phyloP scores from a whole-genome alignment of 2,888 invertebrate genomes.

The Epirrita christyi region DNA sequence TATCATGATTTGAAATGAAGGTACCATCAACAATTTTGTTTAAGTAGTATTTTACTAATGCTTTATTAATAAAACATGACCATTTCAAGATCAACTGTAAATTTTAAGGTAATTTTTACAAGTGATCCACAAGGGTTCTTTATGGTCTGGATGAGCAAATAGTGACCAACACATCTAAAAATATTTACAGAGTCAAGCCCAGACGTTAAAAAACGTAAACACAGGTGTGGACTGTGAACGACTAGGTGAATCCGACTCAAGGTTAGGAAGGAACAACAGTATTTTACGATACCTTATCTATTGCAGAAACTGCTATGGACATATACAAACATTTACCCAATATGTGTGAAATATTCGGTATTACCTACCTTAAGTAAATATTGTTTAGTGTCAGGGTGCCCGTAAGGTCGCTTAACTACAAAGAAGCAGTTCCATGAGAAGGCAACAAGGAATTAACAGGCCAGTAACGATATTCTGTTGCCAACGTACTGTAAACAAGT shows the following conservation, averaged over 20 bases:
- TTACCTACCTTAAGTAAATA: slow-evolving; percentile 35
- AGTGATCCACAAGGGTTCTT: no score
- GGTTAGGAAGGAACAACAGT: slow-evolving; percentile 55
- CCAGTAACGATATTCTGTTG: slow-evolving; percentile 39
- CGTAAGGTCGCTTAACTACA: slow-evolving; percentile 37
- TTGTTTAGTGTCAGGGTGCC: slow-evolving; percentile 42
- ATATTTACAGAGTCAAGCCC: slow-evolving; percentile 40
- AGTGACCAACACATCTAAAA: slow-evolving; percentile 27
- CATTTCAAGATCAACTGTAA: no score
- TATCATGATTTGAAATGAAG: not conserved
- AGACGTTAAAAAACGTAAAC: slow-evolving; percentile 60
- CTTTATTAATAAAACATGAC: no score
- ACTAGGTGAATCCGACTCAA: slow-evolving; percentile 57
- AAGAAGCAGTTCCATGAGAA: slow-evolving; percentile 23
- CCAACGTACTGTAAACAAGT: slow-evolving; percentile 46
- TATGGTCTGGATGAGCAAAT: slow-evolving; percentile 6
- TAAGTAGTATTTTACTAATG: no score
- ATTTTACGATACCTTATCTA: slow-evolving; percentile 54
- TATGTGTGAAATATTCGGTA: slow-evolving; percentile 42
- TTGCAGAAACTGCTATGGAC: slow-evolving; percentile 41
- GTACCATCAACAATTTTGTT: no score
- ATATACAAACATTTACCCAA: slow-evolving; percentile 42
- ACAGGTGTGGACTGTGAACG: slow-evolving; percentile 60
- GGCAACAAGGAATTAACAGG: slow-evolving; percentile 38
- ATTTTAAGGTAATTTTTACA: no score